Conservation (phyloP, 2,888 invertebrate genomes). For the Ornithoptera alexandrae region DNA sequence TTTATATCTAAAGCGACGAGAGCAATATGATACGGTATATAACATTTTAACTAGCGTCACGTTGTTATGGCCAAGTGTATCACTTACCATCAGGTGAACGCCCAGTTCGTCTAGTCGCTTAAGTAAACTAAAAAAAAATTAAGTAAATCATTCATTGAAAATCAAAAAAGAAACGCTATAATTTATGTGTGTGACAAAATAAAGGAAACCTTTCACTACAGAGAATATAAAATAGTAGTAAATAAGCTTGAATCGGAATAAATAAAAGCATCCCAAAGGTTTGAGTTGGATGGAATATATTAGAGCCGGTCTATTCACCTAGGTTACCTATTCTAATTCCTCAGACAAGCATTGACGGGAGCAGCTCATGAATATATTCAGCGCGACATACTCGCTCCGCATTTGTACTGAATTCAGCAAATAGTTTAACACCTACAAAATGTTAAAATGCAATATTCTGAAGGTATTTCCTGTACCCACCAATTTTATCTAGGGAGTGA, state of each 20-base stretch:
- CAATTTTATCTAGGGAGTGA: too few species aligned
- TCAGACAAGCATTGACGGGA: conserved; percentile 15
- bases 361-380: conserved; percentile 25
- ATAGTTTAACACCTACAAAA: conserved; percentile 7
- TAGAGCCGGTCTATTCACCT: conserved; percentile 13
- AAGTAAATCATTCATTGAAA: too few species aligned
- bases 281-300: conserved; percentile 18
- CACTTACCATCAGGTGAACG: too few species aligned
- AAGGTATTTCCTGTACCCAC: not conserved
- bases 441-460: not conserved
- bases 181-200: too few species aligned
- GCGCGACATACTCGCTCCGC: conserved; percentile 4
- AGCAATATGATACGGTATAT: too few species aligned
- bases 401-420: conserved; percentile 19
- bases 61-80: too few species aligned
- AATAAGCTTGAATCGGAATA: conserved; percentile 7
- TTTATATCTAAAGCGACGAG: too few species aligned
- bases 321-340: conserved; percentile 21
- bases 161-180: too few species aligned
- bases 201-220: too few species aligned
- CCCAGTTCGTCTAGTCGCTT: too few species aligned
- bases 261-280: conserved; percentile 11
- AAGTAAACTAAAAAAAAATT: too few species aligned
- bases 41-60: too few species aligned
- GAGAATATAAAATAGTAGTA: not conserved